Conservation (phyloP, 2,113 vertebrate genomes). For the Xenopus tropicalis region UCB_Xtro_10.0 CM004443.2:168178001-168178500, state of each 20-base stretch:
- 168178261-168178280: slow-evolving; percentile 43
- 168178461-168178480: not conserved
- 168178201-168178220: slow-evolving; percentile 26
- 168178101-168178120: slow-evolving; percentile 1
- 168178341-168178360: slow-evolving; percentile 45
- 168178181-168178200: not conserved
- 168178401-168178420: slow-evolving; percentile 25
- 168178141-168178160: not conserved
- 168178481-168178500: not conserved
- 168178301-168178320: slow-evolving; percentile 17
- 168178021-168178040: not conserved
- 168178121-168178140: not conserved
- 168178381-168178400: slow-evolving; percentile 36
- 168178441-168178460: slow-evolving; percentile 18
- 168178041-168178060: slow-evolving; percentile 18
- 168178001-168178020: not conserved
- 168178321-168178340: slow-evolving; percentile 39
- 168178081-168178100: slow-evolving; percentile 31
- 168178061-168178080: slow-evolving; percentile 26
- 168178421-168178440: slow-evolving; percentile 29
- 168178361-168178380: slow-evolving; percentile 45
- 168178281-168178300: slow-evolving; percentile 41
- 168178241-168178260: slow-evolving; percentile 29
- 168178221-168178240: slow-evolving; percentile 2
- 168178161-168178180: not conserved